Evolutionary conservation across 2,888 invertebrate species (phyloP).

Genomic region (Clepsis dumicolana): DNA sequence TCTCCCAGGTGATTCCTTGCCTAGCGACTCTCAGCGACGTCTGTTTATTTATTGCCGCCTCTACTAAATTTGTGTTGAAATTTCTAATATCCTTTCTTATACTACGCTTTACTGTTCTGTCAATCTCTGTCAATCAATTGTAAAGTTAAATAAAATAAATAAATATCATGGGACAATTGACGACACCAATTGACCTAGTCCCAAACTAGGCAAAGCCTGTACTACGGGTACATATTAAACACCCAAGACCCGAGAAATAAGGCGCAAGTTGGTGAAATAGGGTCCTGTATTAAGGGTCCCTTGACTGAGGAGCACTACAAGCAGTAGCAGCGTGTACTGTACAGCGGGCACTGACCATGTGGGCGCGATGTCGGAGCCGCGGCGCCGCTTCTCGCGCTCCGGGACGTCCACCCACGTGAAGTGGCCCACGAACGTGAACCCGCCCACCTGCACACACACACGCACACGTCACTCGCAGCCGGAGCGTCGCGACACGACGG

Average conservation of each 20-base stretch:
- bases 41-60: neutral
- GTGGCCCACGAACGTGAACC: constrained; percentile 95
- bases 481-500: neutral
- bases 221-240: too few relatives aligned
- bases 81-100: neutral
- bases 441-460: constrained; percentile 87
- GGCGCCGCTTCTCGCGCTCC: constrained; percentile 86
- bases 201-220: too few relatives aligned
- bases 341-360: constrained; percentile 88
- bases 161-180: too few relatives aligned
- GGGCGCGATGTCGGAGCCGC: constrained; percentile 87
- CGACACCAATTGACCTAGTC: too few relatives aligned
- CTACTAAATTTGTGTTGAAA: neutral
- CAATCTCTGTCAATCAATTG: too few relatives aligned
- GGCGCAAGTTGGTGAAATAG: too few relatives aligned
- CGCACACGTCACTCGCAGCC: neutral
- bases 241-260: too few relatives aligned
- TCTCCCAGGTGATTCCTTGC: neutral
- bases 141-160: too few relatives aligned
- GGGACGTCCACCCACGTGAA: constrained; percentile 96
- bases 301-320: too few relatives aligned
- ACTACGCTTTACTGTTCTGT: neutral
- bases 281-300: too few relatives aligned
- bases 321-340: neutral
- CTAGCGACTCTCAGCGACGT: neutral